phyloP scores from a whole-genome alignment of 2,797 vertebrate species.

The Denticeps clupeoides region DNA sequence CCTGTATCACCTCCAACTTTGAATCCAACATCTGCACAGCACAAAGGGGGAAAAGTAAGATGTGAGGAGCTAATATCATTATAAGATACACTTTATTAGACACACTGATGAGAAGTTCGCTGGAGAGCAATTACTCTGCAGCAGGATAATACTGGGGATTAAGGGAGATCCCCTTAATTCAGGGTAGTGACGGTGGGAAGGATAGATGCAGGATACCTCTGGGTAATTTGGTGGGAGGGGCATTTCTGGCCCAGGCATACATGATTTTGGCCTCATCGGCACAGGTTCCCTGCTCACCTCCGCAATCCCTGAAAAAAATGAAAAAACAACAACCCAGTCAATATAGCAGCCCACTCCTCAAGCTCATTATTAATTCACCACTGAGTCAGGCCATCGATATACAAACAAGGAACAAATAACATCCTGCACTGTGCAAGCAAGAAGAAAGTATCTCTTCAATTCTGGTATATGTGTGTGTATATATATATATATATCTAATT shows the following conservation, averaged over 20 bases:
- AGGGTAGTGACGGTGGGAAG: neutral
- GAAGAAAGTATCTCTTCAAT: no score
- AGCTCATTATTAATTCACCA: slow-evolving; percentile 1
- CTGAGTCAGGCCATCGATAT: neutral
- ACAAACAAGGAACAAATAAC: neutral
- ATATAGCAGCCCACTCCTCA: neutral
- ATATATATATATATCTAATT: neutral
- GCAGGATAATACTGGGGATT: slow-evolving; percentile 14
- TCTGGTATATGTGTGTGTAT: neutral
- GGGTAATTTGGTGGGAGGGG: slow-evolving; percentile 81
- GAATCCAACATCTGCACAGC: slow-evolving; percentile 81
- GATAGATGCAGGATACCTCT: slow-evolving; percentile 65
- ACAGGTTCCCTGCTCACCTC: slow-evolving; percentile 72
- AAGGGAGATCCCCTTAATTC: slow-evolving; percentile 1
- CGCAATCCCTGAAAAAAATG: slow-evolving; percentile 74
- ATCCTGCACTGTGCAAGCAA: no score
- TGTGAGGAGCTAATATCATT: neutral
- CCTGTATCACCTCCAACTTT: slow-evolving; percentile 78
- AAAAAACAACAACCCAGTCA: neutral
- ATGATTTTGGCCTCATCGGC: slow-evolving; percentile 78
- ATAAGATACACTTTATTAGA: slow-evolving; percentile 1
- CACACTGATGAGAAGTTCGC: slow-evolving; percentile 13
- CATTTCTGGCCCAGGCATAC: slow-evolving; percentile 93
- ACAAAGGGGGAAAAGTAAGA: neutral
- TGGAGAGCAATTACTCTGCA: slow-evolving; percentile 14